Base-by-base conservation (phyloP, 2,113 vertebrate genomes). In the Leucosticte australis region DNA sequence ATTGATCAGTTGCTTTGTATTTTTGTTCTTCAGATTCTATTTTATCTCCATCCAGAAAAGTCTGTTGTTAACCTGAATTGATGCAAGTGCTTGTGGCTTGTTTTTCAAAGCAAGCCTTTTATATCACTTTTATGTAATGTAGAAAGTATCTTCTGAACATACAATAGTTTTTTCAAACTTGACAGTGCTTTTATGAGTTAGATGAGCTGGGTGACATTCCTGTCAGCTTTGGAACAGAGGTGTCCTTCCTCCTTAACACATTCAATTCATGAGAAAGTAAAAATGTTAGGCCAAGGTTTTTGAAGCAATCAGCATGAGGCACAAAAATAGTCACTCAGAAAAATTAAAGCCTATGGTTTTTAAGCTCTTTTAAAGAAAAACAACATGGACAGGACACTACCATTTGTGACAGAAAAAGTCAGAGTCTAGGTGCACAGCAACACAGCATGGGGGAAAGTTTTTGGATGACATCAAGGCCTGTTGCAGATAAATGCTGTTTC, bases 81-180 rank as follows among this genome's bases (percentile, higher is more conserved):
- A 15, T 68, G 75, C 64, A 68, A 73, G 49, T 52, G 49, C 85
- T 67, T 67, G 39, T 39, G 57, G 55, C 42, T 77, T 93, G 57
- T 93, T 92, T 93, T 86, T 87, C 62, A 94, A 85, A 89, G 83
- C 57, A 91, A 92, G 55, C n/a, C 26, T 91, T 96, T 92, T 76
- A 69, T 83, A 62, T 85, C 60, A 33, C 53, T 84, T 95, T 84
- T 62, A 55, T 79, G 64, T 94, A 52, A 64, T n/a, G 62, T 49
- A 65, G 64, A 86, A 92, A 65, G 59, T 73, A 59, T 83, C 80
- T 91, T 92, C 83, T 80, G 87, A 73, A 73, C 74, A 69, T 69
- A 77, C 24, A 57, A 23, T 53, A 50, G 76, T 74, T 88, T 76
- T 76, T 86, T 90, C 63, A 73, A 81, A 95, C 82, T 74, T 92